Percentiles rank a stretch among this genome's conserved stretches.
phyloP scores from a whole-genome alignment of 2,113 vertebrate genomes.

The Ascaphus truei region DNA sequence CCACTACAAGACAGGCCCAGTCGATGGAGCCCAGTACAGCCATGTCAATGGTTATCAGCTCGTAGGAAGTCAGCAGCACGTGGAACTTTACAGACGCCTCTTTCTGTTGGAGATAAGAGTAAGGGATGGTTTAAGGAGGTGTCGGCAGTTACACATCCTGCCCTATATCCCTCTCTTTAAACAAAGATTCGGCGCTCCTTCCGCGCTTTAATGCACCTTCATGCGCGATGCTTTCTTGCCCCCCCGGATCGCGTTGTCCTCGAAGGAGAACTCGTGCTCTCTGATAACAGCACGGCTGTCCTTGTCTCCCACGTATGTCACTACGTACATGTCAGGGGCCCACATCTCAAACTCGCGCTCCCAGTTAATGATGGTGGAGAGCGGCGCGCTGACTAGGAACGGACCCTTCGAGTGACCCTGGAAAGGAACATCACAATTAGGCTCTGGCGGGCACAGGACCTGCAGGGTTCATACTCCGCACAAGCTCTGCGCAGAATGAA shows the following conservation, averaged over 20 bases:
- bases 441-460: background rate
- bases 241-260: conserved; percentile 91
- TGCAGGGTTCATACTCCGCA: no score
- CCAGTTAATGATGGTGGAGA: conserved; percentile 98
- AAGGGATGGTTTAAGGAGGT: no score
- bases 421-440: background rate
- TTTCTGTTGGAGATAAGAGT: conserved; percentile 71
- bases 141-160: no score
- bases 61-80: conserved; percentile 89
- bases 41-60: conserved; percentile 93
- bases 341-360: conserved; percentile 98
- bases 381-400: conserved; percentile 91
- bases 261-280: conserved; percentile 95
- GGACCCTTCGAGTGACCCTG: conserved; percentile 95
- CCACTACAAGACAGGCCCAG: conserved; percentile 95
- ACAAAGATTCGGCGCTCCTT: no score
- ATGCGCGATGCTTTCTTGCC: conserved; percentile 94
- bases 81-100: conserved; percentile 94
- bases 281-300: conserved; percentile 95
- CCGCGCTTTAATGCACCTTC: conserved; percentile 88
- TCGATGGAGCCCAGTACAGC: conserved; percentile 92
- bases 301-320: conserved; percentile 93
- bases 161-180: no score
- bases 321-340: conserved; percentile 97
- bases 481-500: background rate